Conservation (phyloP, 2,113 vertebrate genomes). For the Amphiprion ocellaris region DNA sequence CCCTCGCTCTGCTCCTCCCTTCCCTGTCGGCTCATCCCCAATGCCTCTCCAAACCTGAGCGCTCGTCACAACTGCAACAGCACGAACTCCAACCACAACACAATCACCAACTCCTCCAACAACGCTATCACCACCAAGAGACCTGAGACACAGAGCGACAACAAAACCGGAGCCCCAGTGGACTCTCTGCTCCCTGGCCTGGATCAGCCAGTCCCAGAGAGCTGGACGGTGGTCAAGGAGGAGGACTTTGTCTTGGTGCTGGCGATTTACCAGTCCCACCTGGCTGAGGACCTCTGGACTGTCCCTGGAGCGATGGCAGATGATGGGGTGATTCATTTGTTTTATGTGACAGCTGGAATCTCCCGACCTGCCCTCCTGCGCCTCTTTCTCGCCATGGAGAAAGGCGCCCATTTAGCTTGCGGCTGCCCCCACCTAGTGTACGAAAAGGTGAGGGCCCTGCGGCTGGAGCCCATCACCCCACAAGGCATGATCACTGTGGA, state of each 20-base stretch:
- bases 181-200: slow-evolving; percentile 88
- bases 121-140: slow-evolving; percentile 38
- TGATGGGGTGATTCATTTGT: slow-evolving; percentile 90
- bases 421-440: slow-evolving; percentile 89
- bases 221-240: slow-evolving; percentile 90
- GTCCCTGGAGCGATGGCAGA: slow-evolving; percentile 84
- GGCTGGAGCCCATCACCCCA: slow-evolving; percentile 86
- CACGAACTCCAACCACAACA: slow-evolving; percentile 61
- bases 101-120: slow-evolving; percentile 28
- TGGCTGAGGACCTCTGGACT: slow-evolving; percentile 88
- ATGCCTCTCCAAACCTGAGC: slow-evolving; percentile 31
- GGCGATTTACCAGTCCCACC: slow-evolving; percentile 91
- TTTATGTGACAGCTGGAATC: slow-evolving; percentile 90
- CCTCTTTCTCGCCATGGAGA: slow-evolving; percentile 94
- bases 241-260: slow-evolving; percentile 92
- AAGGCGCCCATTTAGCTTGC: slow-evolving; percentile 88
- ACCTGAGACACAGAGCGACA: slow-evolving; percentile 29
- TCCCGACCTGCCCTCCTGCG: slow-evolving; percentile 88
- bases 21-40: slow-evolving; percentile 61
- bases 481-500: slow-evolving; percentile 91
- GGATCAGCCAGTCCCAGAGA: slow-evolving; percentile 87
- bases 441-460: slow-evolving; percentile 87
- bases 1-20: slow-evolving; percentile 63
- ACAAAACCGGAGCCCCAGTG: slow-evolving; percentile 40
- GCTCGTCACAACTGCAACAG: slow-evolving; percentile 34